These are phyloP conservation scores for Rhabdophis nuchalis DNA, from an alignment of 2,797 vertebrate species.

Conservation along the genomic window DNA sequence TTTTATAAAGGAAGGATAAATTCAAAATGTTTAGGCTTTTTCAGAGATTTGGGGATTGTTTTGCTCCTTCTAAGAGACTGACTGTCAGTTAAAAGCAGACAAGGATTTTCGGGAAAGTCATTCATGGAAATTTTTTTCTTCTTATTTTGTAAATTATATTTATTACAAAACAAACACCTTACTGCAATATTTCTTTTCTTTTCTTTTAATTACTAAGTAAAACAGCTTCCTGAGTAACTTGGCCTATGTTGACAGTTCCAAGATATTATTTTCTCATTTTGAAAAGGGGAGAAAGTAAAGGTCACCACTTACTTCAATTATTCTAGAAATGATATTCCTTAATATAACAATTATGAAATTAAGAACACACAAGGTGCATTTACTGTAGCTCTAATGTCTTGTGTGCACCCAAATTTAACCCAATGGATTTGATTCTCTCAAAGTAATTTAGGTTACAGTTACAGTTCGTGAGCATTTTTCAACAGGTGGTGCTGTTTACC, in stretches of 20 bases:
- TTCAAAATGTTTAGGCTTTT: conserved; percentile 8
- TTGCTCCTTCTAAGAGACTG: conserved; percentile 22
- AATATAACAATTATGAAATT: neutral
- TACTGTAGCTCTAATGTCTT: neutral
- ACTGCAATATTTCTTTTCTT: neutral
- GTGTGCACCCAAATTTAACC: neutral
- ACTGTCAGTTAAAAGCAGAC: neutral
- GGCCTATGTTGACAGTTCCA: neutral
- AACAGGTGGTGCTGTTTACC: conserved; percentile 13
- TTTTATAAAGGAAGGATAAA: neutral
- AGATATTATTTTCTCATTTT: fast-evolving
- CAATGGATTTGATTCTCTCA: neutral
- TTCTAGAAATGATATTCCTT: neutral
- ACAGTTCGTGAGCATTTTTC: neutral
- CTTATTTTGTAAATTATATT: neutral
- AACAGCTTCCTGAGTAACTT: neutral
- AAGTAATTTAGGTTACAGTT: neutral
- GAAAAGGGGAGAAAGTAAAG: neutral
- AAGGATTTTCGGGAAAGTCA: conserved; percentile 42
- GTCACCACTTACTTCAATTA: conserved; percentile 7
- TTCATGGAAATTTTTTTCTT: conserved; percentile 10
- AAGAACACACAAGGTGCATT: neutral
- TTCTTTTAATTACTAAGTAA: conserved; percentile 5
- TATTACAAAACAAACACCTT: neutral
- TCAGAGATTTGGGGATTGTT: conserved; percentile 16